phyloP scores from a whole-genome alignment of 2,797 vertebrate species.

The Natrix natrix region DNA sequence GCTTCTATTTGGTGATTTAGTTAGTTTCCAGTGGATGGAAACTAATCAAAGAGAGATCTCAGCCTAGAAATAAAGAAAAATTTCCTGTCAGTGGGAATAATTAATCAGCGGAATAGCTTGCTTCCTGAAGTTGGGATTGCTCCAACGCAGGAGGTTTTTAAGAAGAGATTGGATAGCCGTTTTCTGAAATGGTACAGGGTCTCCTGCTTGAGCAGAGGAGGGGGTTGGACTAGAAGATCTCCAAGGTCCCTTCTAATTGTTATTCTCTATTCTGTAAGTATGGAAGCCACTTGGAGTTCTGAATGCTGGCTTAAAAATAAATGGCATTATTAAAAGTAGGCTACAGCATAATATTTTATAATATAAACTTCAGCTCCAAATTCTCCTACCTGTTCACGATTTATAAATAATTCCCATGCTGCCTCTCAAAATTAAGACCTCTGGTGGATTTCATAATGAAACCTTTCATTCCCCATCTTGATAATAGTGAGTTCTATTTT shows the following conservation, averaged over 20 bases:
- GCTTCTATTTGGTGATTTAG: too few relatives aligned
- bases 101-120: neutral
- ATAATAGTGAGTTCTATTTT: constrained; percentile 11
- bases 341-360: neutral
- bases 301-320: too few relatives aligned
- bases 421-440: neutral
- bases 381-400: constrained; percentile 2
- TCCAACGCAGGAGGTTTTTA: neutral
- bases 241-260: neutral
- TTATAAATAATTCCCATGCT: neutral
- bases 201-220: neutral
- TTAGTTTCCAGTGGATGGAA: too few relatives aligned
- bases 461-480: neutral
- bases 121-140: neutral
- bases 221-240: neutral
- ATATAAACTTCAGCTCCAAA: accelerated
- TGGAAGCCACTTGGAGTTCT: neutral
- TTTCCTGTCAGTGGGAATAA: neutral
- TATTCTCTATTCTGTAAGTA: neutral
- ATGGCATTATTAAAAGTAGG: neutral
- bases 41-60: neutral
- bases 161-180: neutral
- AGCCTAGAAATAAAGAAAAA: neutral
- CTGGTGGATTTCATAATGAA: neutral
- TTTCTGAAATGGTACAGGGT: neutral